These are phyloP conservation scores for Oxytorus armatus DNA, from an alignment of 2,888 invertebrate species.

Conservation along the genomic window DNA sequence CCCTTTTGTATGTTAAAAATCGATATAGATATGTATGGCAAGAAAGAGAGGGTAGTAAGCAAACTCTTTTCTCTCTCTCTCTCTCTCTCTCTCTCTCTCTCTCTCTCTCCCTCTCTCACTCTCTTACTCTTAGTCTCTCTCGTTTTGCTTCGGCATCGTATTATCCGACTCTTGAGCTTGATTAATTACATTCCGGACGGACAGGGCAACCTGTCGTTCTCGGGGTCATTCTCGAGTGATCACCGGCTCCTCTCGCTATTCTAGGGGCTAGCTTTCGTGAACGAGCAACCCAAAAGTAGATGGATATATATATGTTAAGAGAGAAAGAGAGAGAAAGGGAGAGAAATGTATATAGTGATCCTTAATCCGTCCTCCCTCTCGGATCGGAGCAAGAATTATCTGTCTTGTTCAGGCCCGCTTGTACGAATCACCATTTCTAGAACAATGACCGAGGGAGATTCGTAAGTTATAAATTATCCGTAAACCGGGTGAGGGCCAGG, in stretches of 20 bases:
- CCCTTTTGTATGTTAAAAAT: neutral
- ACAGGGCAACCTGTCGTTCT: constrained; percentile 73
- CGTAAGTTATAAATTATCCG: constrained; percentile 80
- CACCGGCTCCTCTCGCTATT: constrained; percentile 55
- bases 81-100: constrained; percentile 47
- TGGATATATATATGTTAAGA: constrained; percentile 2
- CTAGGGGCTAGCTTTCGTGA: constrained; percentile 18
- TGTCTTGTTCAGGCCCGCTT: constrained; percentile 36
- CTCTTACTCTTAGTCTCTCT: constrained; percentile 47
- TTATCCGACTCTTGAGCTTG: constrained; percentile 78
- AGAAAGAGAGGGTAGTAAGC: constrained; percentile 23
- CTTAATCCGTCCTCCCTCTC: constrained; percentile 69
- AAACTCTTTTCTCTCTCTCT: constrained; percentile 46
- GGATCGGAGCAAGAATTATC: constrained; percentile 32
- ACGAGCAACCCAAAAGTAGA: constrained; percentile 22
- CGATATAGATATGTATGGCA: constrained; percentile 15
- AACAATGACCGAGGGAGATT: constrained; percentile 76
- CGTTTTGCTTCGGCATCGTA: constrained; percentile 62
- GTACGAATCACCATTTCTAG: constrained; percentile 75
- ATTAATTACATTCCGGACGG: constrained; percentile 78
- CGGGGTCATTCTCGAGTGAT: constrained; percentile 67
- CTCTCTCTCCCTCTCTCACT: constrained; percentile 39
- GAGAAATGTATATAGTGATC: constrained; percentile 51
- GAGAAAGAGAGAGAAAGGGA: constrained; percentile 1
- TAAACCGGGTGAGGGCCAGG: constrained; percentile 74